A percentile compares a stretch with the other conserved stretches of the same genome.
Conservation (phyloP, 2,113 vertebrate species). For the Epinephelus moara region DNA sequence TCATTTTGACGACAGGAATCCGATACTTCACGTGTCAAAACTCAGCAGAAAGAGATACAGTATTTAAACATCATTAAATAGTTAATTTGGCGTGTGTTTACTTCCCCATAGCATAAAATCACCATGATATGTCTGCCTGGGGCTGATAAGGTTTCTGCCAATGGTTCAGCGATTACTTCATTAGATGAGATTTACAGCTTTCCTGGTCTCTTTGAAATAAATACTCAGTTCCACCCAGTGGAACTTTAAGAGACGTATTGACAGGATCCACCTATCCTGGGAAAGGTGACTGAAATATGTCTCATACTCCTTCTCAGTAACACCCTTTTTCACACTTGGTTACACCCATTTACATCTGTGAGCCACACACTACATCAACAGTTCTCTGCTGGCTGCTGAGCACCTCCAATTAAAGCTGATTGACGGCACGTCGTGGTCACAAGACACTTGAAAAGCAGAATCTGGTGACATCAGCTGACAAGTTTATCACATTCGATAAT, state of each 20-base stretch:
- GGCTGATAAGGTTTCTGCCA: slow-evolving; percentile 21
- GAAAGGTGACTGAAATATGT: slow-evolving; percentile 34
- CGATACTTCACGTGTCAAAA: slow-evolving; percentile 35
- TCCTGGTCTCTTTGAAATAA: slow-evolving; percentile 40
- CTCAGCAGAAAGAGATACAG: background rate
- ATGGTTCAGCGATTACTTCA: slow-evolving; percentile 19
- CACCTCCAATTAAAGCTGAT: background rate
- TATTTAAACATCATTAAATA: background rate
- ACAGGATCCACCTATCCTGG: slow-evolving; percentile 24
- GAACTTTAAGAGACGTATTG: slow-evolving; percentile 20
- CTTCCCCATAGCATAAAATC: background rate
- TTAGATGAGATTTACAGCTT: slow-evolving; percentile 43
- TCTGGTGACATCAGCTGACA: background rate
- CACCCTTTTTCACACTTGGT: slow-evolving; percentile 39
- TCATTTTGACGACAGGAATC: slow-evolving; percentile 53
- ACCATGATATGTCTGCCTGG: background rate
- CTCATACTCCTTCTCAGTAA: slow-evolving; percentile 36
- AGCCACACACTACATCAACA: slow-evolving; percentile 14
- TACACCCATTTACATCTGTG: slow-evolving; percentile 51
- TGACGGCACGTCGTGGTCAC: background rate
- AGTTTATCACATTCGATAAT: background rate
- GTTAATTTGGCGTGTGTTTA: background rate
- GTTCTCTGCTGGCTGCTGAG: background rate
- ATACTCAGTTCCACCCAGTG: slow-evolving; percentile 7
- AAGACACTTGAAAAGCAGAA: background rate